These are phyloP conservation scores for Tenthredo notha DNA, from an alignment of 2,888 invertebrate species.

Conservation along the genomic window DNA sequence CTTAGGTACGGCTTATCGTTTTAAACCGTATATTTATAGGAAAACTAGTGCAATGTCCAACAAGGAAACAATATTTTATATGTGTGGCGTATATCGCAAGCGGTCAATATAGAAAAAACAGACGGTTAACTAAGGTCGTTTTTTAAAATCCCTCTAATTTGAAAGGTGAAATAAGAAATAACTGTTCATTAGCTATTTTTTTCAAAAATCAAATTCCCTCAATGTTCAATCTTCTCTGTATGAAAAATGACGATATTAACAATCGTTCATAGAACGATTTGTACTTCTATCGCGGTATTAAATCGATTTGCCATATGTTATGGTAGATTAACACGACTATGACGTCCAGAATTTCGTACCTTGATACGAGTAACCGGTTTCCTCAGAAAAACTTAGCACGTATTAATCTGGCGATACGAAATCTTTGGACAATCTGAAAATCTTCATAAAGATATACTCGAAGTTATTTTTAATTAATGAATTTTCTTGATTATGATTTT, in stretches of 20 bases:
- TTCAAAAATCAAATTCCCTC: no score
- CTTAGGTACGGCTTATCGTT: no score
- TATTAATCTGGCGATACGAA: neutral
- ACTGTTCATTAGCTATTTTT: neutral
- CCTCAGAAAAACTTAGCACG: neutral
- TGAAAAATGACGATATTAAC: neutral
- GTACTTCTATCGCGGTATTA: neutral
- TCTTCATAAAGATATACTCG: neutral
- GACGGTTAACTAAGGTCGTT: no score
- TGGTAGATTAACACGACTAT: neutral
- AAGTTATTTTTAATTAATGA: neutral
- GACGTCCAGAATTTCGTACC: neutral
- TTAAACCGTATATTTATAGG: no score
- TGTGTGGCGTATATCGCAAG: no score
- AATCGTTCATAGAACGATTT: neutral
- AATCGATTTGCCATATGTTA: slow-evolving; percentile 16
- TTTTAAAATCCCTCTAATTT: no score
- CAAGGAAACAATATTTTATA: no score
- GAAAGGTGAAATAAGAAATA: neutral
- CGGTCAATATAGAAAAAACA: no score
- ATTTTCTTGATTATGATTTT: neutral
- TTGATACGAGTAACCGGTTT: slow-evolving; percentile 16
- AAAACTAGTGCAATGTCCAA: no score
- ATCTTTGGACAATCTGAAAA: neutral
- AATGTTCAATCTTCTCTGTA: neutral